Base-by-base conservation (phyloP, 2,888 invertebrate genomes). In the Sarcophaga carnaria region DNA sequence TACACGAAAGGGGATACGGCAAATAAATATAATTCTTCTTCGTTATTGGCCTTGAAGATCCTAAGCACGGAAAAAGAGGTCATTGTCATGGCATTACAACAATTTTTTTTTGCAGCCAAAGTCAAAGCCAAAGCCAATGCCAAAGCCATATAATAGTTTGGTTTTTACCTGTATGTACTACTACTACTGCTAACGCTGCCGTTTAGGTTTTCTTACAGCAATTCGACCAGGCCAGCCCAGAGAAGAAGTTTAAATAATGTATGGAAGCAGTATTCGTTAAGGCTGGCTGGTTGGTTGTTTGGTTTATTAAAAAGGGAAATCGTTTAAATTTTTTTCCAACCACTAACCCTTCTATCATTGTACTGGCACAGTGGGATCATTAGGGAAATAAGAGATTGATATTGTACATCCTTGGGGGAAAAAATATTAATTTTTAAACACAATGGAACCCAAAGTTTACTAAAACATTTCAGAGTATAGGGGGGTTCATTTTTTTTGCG, bases 31-130 rank as follows among this genome's bases (percentile, higher is more conserved):
- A 62, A 89, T 90, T 89, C 89, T 90, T 90, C 90, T 90, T 90
- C 86, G 89, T 89, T 90, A 90, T 90, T 91, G 91, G 91, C 91
- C 91, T 91, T 91, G 91, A 90, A 91, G 88, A 89, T 90, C 90
- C 90, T 90, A 90, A 91, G 90, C 91, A 90, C 89, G 90, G 88
- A 90, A 91, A 91, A 91, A 91, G 91, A 91, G 91, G 91, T 91
- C 91, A 91, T 91, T 91, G 91, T 90, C 91, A 84, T 87, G 87
- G 91, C 90, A 90, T 91, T 87, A 87, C 87, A 87, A 87, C 87
- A 54, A 49, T 49, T 54, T 54, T 54, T 37, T 37, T 10, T 37
- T 79, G 79, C 67, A 80, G 67, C 86, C 83, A 83, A 37, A 37
- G 37, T 37, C 37, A 37, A 37, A 37, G 8, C 37, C 37, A 37